Base-by-base conservation (phyloP, 2,797 vertebrate genomes). In the Oceanodroma leucorhoa region DNA sequence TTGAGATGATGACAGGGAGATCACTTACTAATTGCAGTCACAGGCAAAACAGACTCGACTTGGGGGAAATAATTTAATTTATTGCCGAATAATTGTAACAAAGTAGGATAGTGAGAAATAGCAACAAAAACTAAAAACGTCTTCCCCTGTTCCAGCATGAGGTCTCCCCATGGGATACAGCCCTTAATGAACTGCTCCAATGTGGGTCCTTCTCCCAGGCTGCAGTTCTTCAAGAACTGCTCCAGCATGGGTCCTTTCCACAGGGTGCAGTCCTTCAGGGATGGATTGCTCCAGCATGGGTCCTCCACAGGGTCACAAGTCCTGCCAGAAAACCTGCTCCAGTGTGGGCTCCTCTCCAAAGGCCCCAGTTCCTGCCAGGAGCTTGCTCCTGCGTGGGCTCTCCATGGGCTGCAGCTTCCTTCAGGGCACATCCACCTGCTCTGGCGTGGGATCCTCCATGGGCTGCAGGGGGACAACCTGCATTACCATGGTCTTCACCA, bases 291-390 rank as follows among this genome's bases (percentile, higher is more conserved):
- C 50, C 36, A 38, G 41, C 1, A 0, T 27, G n/a, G 19, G 3
- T 54, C 21, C 10, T 29, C 17, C 5, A 6, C 13, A 10, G 6
- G 24, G 24, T 66, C 41, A 50, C 24, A 83, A 6, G 16, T 38
- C 17, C 26, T 65, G 14, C 32, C 41, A 38, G 34, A 19, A 60
- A 60, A 41, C 11, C 40, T 41, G 15, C 12, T 72, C 10, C 29
- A 26, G 1, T 0, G 1, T 30, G 13, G 16, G 6, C 3, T 43
- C 5, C 32, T 36, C 34, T 55, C 34, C 65, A 11, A 0, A 0
- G 21, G 14, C 6, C 17, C 3, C 38, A 34, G n/a, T 29, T 40
- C 14, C 17, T 51, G 19, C 6, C 43, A 64, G n/a, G 14, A 65
- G 2, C 9, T 20, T 80, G 32, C 10, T 69, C 24, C 41, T 40